A percentile compares a stretch with the other conserved stretches of the same genome.
Conservation (phyloP, 2,888 invertebrate species). For the Mesodorylaimus sp. region DNA sequence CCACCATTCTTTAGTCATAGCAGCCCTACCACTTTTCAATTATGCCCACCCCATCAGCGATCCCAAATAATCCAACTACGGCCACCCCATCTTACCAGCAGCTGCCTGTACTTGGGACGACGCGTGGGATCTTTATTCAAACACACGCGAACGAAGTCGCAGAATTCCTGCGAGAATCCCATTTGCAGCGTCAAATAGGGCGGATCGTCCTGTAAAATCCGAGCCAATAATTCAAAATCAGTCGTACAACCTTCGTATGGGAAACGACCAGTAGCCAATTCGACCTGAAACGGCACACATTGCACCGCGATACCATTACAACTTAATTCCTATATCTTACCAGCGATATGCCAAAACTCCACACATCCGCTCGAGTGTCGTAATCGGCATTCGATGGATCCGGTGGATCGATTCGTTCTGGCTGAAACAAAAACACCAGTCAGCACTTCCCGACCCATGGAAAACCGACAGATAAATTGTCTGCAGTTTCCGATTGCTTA, state of each 20-base stretch:
- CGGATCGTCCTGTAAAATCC: neutral
- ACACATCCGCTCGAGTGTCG: conserved; percentile 96
- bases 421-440: conserved; percentile 43
- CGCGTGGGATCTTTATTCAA: conserved; percentile 18
- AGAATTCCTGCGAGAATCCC: conserved; percentile 18
- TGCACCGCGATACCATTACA: neutral
- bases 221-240: conserved; percentile 13
- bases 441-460: too few relatives aligned
- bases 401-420: conserved; percentile 85
- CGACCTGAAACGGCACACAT: conserved; percentile 40
- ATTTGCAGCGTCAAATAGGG: neutral
- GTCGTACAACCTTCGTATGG: conserved; percentile 80
- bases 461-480: too few relatives aligned
- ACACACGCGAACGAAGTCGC: conserved; percentile 20
- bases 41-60: neutral
- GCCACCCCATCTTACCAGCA: conserved; percentile 16
- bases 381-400: conserved; percentile 82
- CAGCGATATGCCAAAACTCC: conserved; percentile 68
- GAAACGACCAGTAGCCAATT: conserved; percentile 85
- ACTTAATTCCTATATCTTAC: conserved; percentile 7
- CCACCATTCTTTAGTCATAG: neutral
- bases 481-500: too few relatives aligned
- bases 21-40: neutral
- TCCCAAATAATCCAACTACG: neutral
- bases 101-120: conserved; percentile 21